Evolutionary conservation across 2,888 invertebrate species (phyloP).

Genomic region (Eupithecia subumbrata): DNA sequence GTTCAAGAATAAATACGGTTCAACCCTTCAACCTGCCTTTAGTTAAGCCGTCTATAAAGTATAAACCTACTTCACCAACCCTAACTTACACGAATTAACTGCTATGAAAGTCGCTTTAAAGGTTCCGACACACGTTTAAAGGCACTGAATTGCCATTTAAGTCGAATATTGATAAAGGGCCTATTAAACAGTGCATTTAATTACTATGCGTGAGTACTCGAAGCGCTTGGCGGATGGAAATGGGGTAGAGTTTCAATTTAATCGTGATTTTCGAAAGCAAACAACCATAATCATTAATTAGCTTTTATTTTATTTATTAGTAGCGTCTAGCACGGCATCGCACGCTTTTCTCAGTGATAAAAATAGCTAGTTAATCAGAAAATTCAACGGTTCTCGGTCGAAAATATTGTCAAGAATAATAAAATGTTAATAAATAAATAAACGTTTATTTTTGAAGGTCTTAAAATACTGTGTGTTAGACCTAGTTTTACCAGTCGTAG

Average conservation of each 20-base stretch:
- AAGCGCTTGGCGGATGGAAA: not conserved
- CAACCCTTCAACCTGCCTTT: not conserved
- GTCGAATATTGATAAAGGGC: not conserved
- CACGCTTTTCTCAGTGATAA: not conserved
- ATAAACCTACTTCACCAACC: not conserved
- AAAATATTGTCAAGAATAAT: not conserved
- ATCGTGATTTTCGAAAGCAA: slow-evolving; percentile 30
- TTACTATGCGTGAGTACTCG: not conserved
- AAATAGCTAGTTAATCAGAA: not conserved
- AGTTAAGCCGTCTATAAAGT: not conserved
- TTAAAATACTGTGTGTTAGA: not conserved
- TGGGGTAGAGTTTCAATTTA: not conserved
- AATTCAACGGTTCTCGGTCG: not conserved
- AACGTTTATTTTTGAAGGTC: not conserved
- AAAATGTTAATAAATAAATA: not conserved
- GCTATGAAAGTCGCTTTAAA: not conserved
- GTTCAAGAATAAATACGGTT: not conserved
- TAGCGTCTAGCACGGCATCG: not conserved
- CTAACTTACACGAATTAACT: slow-evolving; percentile 1
- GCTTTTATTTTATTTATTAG: slow-evolving; percentile 29
- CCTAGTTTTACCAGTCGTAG: not conserved
- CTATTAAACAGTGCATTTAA: not conserved
- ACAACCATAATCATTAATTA: slow-evolving; percentile 13
- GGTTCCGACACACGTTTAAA: slow-evolving; percentile 1
- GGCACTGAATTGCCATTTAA: not conserved